Evolutionary conservation across 37 sponge, comb jelly and placozoan genomes (phyloP).

Genomic region (Agelas oroides): DNA sequence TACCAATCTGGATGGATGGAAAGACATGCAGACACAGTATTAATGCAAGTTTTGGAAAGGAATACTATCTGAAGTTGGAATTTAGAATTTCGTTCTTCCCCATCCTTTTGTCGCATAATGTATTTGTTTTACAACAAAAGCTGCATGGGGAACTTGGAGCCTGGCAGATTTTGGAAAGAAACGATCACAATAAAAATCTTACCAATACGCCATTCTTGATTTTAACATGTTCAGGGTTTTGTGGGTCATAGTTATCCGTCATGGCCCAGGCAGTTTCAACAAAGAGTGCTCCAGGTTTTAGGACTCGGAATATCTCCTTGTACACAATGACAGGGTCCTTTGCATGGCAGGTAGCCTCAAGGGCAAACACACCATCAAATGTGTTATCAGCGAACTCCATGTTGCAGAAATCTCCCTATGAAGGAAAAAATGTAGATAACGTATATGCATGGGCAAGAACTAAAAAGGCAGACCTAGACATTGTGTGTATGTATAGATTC

Average conservation of each 20-base stretch:
- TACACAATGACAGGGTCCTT: constrained; percentile 40
- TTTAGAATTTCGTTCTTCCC: too few relatives aligned
- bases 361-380: constrained; percentile 71
- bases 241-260: constrained; percentile 71
- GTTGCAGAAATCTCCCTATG: constrained; percentile 72
- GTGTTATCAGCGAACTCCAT: constrained; percentile 69
- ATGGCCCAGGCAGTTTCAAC: constrained; percentile 58
- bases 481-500: too few relatives aligned
- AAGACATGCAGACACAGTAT: background rate
- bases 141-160: too few relatives aligned
- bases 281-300: constrained; percentile 79
- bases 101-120: too few relatives aligned
- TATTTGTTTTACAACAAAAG: too few relatives aligned
- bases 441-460: too few relatives aligned
- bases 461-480: too few relatives aligned
- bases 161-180: too few relatives aligned
- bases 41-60: too few relatives aligned
- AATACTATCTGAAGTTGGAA: too few relatives aligned
- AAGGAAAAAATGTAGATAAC: too few relatives aligned
- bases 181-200: too few relatives aligned
- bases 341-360: constrained; percentile 78
- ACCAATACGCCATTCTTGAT: constrained; percentile 56
- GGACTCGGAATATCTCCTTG: constrained; percentile 64
- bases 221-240: constrained; percentile 57
- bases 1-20: constrained; percentile 63